Base-by-base conservation (phyloP, 2,888 invertebrate genomes). In the Adelphocoris suturalis region DNA sequence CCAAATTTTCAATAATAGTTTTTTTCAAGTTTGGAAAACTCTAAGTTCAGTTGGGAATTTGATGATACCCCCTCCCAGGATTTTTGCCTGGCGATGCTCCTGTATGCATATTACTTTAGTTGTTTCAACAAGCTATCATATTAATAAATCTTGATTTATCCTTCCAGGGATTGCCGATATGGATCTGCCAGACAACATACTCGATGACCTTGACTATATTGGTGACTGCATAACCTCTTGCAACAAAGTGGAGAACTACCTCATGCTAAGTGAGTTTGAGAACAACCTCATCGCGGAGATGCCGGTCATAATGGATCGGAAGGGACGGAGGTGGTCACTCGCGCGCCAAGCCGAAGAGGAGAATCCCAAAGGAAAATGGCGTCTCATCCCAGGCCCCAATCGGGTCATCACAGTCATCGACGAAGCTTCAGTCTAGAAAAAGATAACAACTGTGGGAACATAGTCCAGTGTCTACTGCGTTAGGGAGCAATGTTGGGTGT, bases 231-330 rank as follows among this genome's bases (percentile, higher is more conserved):
- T 97, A 93, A 97, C 97, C 92, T 97, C 97, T 91, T 97, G 97
- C 94, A 97, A 97, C 94, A 97, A 97, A 95, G 96, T 97, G 91
- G 97, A 97, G 93, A 97, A 97, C 94, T 97, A 97, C 93, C 94
- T 97, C 92, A 97, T 97, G 97, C 95, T 97, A 91, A 97, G 97
- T 92, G 97, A 97, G 93, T 97, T 97, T 93, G 97, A 97, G 93
- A 97, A 97, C 94, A 97, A 97, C 93, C 94, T 97, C 90, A 96
- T 96, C 92, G 96, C 96, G 0, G 97, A 97, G 93, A 95, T 96
- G 94, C 96, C 96, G 27, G 96, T 95, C 92, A 94, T 96, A 92
- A 95, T 96, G 93, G 96, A 96, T 93, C 94, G 96, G 76, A 95
- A 95, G 91, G 96, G 95, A 16, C 94, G 96, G 78, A 94, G 96